Evolutionary conservation across 2,797 vertebrate species (phyloP), one percentile per base, ranked within the genome.

Genomic region (Coendou prehensilis): DNA sequence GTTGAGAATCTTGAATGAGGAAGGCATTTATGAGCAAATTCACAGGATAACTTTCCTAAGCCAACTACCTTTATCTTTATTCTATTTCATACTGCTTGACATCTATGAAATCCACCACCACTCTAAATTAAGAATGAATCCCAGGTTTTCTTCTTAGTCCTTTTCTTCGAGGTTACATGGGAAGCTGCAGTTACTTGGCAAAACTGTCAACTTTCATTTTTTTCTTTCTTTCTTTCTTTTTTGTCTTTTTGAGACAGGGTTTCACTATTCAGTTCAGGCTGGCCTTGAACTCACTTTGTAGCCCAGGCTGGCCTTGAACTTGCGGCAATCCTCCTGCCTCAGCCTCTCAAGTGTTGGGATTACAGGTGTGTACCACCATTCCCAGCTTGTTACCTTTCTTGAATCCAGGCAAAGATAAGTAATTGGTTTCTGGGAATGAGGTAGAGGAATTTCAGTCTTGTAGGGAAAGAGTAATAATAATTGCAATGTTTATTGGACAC

Each of bases 361-460:
- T n/a, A 69, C 15, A 69, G 33, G 10, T 17, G 18, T n/a, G 15
- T 33, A 69, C 33, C 17, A 18, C 33, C 33, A 69, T 69, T 33
- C 33, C 64, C 15, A 33, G 64, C 64, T 69, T 69, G 6, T 41
- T 6, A 47, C 86, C 69, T 80, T 30, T 73, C 15, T 50, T 86
- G 56, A 82, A 83, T 69, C 6, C 45, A 78, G 69, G 61, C 69
- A 87, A 94, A 92, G 37, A 69, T 47, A 91, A 87, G 76, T 95
- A 59, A 56, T 37, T 26, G 30, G 61, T 88, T 96, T 97, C 90
- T 86, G 47, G 80, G 50, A 95, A 78, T 18, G 85, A 90, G 54
- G 41, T 7, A 61, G 80, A 83, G n/a, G 17, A 75, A 87, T 75
- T 45, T 93, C 17, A 37, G 91, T 33, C 28, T 47, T 56, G 5